Evolutionary conservation across 2,888 invertebrate species (phyloP).

Genomic region (Salticus scenicus): DNA sequence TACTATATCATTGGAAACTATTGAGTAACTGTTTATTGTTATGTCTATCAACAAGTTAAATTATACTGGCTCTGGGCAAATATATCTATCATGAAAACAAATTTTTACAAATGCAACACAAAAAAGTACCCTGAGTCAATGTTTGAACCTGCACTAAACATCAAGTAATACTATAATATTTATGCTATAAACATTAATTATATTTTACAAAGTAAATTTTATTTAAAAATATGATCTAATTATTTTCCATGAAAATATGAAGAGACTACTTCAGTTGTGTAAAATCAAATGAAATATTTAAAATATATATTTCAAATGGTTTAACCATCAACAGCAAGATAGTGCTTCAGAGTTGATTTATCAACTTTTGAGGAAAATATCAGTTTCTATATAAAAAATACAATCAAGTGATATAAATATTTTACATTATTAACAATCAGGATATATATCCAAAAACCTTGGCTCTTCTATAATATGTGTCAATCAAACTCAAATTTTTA

Average conservation of each 20-base stretch:
- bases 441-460: neutral
- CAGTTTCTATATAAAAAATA: slow-evolving; percentile 17
- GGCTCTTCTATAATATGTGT: neutral
- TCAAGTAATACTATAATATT: neutral
- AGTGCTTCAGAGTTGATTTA: neutral
- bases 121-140: neutral
- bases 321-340: slow-evolving; percentile 2
- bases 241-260: neutral
- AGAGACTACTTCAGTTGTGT: neutral
- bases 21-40: no score
- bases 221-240: slow-evolving; percentile 3
- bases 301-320: slow-evolving; percentile 10
- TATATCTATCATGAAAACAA: no score
- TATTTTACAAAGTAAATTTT: neutral
- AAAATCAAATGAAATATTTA: slow-evolving; percentile 12
- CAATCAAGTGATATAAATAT: slow-evolving; percentile 9
- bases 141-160: neutral
- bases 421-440: neutral
- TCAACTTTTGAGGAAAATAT: slow-evolving; percentile 7
- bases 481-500: no score
- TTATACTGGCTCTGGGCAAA: no score
- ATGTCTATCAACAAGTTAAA: no score
- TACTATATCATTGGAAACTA: no score
- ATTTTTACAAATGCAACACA: no score
- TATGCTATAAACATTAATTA: neutral